Evolutionary conservation across 2,113 vertebrate genomes (phyloP).

Genomic region (Silurus asotus): DNA sequence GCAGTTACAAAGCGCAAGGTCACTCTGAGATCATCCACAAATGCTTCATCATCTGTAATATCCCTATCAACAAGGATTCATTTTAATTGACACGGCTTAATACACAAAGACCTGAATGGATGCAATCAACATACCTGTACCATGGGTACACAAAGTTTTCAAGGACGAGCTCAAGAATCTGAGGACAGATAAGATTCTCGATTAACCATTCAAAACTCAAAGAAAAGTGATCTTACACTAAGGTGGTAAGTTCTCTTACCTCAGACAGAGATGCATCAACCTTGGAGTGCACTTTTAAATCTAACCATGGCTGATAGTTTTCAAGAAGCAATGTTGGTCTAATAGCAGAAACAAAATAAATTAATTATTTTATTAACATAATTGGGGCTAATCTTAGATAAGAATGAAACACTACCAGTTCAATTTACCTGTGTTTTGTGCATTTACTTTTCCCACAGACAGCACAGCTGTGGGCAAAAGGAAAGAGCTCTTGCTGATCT

Average conservation of each 20-base stretch:
- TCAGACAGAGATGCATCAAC: conserved; percentile 94
- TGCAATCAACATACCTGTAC: conserved; percentile 83
- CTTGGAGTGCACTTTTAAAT: conserved; percentile 90
- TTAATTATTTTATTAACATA: neutral
- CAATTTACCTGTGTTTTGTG: conserved; percentile 87
- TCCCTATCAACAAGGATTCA: conserved; percentile 74
- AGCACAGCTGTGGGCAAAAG: conserved; percentile 89
- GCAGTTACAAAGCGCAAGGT: conserved; percentile 90
- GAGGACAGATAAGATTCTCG: conserved; percentile 27
- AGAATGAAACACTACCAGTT: neutral
- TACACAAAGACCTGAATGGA: neutral
- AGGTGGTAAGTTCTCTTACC: conserved; percentile 70
- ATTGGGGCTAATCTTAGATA: no score
- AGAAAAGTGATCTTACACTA: neutral
- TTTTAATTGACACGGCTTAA: neutral
- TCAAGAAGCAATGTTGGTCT: conserved; percentile 91
- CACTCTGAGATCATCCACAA: conserved; percentile 90
- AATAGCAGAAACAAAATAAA: conserved; percentile 36
- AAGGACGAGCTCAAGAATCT: conserved; percentile 94
- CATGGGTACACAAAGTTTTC: conserved; percentile 98
- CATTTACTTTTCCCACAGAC: conserved; percentile 96
- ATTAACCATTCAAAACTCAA: neutral
- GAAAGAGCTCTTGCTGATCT: conserved; percentile 89
- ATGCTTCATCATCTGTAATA: conserved; percentile 93
- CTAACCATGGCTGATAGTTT: conserved; percentile 96